Evolutionary conservation across 1,140 invertebrate species (phyloP).

Genomic region (Hylyphantes graminicola): DNA sequence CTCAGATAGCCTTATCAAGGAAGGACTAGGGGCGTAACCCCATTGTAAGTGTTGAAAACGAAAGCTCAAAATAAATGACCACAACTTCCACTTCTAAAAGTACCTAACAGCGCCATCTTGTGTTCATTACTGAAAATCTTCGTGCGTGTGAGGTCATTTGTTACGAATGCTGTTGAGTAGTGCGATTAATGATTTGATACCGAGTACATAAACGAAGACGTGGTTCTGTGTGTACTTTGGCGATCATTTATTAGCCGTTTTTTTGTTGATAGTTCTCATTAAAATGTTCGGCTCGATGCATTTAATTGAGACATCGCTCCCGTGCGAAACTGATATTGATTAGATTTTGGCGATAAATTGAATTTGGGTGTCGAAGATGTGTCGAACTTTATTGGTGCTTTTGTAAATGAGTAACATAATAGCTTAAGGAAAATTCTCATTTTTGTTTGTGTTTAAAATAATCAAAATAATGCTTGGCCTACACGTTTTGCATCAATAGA

Average conservation of each 20-base stretch:
- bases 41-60: constrained; percentile 13
- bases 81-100: not conserved
- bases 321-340: constrained; percentile 21
- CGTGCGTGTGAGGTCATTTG: constrained; percentile 23
- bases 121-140: constrained; percentile 11
- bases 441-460: too few relatives aligned
- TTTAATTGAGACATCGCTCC: constrained; percentile 41
- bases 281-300: not conserved
- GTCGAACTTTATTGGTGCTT: constrained; percentile 11
- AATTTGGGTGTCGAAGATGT: constrained; percentile 27
- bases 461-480: too few relatives aligned
- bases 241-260: constrained; percentile 38
- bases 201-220: constrained; percentile 16
- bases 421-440: not conserved
- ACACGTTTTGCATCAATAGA: too few relatives aligned
- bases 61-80: constrained; percentile 38
- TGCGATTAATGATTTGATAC: constrained; percentile 41
- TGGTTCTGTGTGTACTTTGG: not conserved
- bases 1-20: constrained; percentile 32
- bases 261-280: not conserved
- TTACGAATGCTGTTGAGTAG: constrained; percentile 36
- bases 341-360: constrained; percentile 45
- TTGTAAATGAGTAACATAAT: constrained; percentile 3
- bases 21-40: constrained; percentile 27
- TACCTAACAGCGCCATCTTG: not conserved